Percentiles rank a stretch among this genome's conserved stretches.
These are phyloP conservation scores for Cataglyphis rosenhaueri DNA, from an alignment of 2,888 invertebrate species.

Conservation along the genomic window DNA sequence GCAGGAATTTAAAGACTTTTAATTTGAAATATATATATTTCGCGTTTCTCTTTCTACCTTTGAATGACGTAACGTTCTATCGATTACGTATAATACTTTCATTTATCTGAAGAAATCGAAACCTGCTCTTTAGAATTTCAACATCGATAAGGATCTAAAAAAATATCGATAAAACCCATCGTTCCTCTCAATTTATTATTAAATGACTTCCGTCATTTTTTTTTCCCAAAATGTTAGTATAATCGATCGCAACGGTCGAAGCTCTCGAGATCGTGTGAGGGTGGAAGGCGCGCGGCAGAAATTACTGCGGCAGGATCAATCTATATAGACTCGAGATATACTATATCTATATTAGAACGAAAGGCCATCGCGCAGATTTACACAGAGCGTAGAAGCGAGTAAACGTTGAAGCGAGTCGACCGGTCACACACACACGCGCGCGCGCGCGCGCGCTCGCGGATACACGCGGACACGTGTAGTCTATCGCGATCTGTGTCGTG, in stretches of 20 bases:
- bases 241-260: slow-evolving; percentile 23
- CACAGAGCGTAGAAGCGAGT: slow-evolving; percentile 46
- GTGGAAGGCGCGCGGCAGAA: slow-evolving; percentile 51
- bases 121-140: not conserved
- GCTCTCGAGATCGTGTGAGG: slow-evolving; percentile 28
- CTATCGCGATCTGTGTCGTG: slow-evolving; percentile 48
- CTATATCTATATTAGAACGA: slow-evolving; percentile 51
- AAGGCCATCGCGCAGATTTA: slow-evolving; percentile 65
- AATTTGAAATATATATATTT: too few species aligned
- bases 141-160: not conserved
- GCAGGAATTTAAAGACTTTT: not conserved
- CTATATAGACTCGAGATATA: slow-evolving; percentile 39
- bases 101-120: not conserved
- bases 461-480: not conserved
- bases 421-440: slow-evolving; percentile 18
- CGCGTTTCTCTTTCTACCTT: not conserved
- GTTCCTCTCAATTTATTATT: not conserved
- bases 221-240: not conserved
- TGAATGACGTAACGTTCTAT: not conserved
- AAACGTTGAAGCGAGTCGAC: slow-evolving; percentile 54
- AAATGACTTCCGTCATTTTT: not conserved
- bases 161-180: not conserved
- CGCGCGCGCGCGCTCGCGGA: not conserved
- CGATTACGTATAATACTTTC: not conserved
- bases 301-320: slow-evolving; percentile 57